A percentile compares a stretch with the other conserved stretches of the same genome.
Evolutionary conservation across 2,113 vertebrate species (phyloP).

Genomic region (Aleadryas rufinucha): DNA sequence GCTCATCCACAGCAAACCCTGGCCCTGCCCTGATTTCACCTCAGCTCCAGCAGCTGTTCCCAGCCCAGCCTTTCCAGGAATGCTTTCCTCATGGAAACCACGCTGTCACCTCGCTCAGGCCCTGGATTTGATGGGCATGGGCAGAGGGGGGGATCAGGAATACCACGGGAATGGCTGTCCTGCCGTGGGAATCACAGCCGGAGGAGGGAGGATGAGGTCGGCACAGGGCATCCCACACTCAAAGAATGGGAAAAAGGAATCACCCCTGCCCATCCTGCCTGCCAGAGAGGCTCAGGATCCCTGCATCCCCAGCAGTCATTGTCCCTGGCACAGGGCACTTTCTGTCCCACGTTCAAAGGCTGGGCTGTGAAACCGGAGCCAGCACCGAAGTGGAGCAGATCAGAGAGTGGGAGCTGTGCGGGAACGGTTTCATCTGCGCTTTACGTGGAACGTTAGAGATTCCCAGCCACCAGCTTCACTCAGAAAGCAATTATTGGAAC

Average conservation of each 20-base stretch:
- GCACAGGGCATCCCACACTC: fast-evolving
- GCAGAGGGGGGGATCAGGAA: neutral
- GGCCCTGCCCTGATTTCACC: neutral
- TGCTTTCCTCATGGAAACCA: neutral
- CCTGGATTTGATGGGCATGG: fast-evolving
- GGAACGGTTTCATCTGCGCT: neutral
- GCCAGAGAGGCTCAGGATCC: neutral
- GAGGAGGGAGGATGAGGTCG: neutral
- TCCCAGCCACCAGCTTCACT: neutral
- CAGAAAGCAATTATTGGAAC: neutral
- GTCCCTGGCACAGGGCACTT: neutral
- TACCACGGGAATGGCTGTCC: fast-evolving
- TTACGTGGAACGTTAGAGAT: neutral
- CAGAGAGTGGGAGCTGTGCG: neutral
- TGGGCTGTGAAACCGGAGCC: neutral
- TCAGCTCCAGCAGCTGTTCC: neutral
- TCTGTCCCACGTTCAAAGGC: neutral
- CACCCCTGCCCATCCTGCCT: neutral
- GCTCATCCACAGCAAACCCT: neutral
- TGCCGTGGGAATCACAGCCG: neutral
- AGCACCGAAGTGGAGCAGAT: neutral
- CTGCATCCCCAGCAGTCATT: neutral
- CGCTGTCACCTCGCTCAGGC: fast-evolving
- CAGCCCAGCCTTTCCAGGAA: neutral
- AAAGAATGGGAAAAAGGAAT: neutral